Conservation (phyloP, 2,113 vertebrate genomes). For the Brachyhypopomus gauderio region DNA sequence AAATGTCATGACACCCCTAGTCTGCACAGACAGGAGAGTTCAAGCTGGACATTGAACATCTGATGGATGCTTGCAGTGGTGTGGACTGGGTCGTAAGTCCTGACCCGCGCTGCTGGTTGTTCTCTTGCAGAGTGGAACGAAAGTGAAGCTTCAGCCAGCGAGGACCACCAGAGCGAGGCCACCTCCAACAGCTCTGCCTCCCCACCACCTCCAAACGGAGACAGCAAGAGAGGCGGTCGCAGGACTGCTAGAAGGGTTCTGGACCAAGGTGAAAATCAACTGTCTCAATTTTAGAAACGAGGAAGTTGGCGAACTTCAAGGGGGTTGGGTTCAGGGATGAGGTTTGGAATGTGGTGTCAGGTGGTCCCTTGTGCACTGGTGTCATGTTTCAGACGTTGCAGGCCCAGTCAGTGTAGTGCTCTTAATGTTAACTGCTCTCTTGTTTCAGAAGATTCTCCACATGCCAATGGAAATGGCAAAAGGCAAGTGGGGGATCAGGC, state of each 20-base stretch:
- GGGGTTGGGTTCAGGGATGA: too few relatives aligned
- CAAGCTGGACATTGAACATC: too few relatives aligned
- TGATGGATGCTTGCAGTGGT: too few relatives aligned
- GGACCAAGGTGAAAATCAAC: not conserved
- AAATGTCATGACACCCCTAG: too few relatives aligned
- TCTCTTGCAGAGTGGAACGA: conserved; percentile 57
- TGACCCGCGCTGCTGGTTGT: not conserved
- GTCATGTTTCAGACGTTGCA: not conserved
- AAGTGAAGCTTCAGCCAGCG: conserved; percentile 54
- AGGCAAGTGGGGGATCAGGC: conserved; percentile 47
- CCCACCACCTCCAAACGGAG: conserved; percentile 59
- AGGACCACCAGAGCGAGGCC: conserved; percentile 65
- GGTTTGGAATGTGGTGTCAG: not conserved
- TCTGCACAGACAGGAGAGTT: too few relatives aligned
- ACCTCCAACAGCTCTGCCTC: conserved; percentile 54
- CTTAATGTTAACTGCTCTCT: not conserved
- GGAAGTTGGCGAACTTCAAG: not conserved
- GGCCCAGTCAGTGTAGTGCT: too few relatives aligned
- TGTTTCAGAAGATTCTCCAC: conserved; percentile 59
- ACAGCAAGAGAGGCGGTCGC: conserved; percentile 32
- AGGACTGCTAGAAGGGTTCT: conserved; percentile 14
- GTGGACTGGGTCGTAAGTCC: too few relatives aligned
- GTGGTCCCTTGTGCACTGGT: not conserved
- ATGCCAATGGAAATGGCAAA: conserved; percentile 68
- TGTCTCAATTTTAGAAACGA: not conserved